Percentiles rank a stretch among this genome's conserved stretches.
Conservation (phyloP, 2,797 vertebrate genomes). For the Peromyscus melanophrys region DNA sequence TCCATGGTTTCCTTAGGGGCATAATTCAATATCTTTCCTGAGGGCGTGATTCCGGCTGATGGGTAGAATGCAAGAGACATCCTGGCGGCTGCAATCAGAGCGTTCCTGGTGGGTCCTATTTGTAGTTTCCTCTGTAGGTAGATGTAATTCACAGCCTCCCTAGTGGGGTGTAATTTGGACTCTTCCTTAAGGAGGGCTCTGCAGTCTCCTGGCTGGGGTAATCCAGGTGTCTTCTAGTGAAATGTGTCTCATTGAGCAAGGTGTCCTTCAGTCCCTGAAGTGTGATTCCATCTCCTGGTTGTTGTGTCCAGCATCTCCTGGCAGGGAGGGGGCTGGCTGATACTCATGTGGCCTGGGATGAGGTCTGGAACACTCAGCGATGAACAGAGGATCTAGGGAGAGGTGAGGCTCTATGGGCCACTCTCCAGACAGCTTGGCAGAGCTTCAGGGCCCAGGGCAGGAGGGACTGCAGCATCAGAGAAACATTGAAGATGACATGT, state of each 20-base stretch:
- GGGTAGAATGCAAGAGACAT: background rate
- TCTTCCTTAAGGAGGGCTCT: background rate
- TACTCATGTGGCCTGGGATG: background rate
- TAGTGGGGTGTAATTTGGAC: background rate
- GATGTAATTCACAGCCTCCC: background rate
- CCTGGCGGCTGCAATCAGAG: background rate
- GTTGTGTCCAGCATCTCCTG: background rate
- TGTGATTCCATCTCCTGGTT: background rate
- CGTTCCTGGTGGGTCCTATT: background rate
- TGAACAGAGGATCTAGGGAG: background rate
- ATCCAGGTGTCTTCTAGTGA: background rate
- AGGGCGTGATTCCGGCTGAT: background rate
- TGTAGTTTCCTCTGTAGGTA: background rate
- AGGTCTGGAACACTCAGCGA: background rate
- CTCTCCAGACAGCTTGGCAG: background rate
- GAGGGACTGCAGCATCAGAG: background rate
- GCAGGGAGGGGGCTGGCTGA: background rate
- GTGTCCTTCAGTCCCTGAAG: background rate
- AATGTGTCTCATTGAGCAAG: background rate
- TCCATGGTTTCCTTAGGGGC: background rate
- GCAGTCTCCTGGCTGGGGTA: background rate
- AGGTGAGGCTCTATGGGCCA: fast-evolving
- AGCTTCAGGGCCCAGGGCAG: background rate
- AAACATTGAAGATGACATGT: background rate
- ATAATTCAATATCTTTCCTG: background rate